Percentiles rank a stretch among this genome's conserved stretches.
Conservation (phyloP, 2,888 invertebrate species). For the Stenichneumon culpator region DNA sequence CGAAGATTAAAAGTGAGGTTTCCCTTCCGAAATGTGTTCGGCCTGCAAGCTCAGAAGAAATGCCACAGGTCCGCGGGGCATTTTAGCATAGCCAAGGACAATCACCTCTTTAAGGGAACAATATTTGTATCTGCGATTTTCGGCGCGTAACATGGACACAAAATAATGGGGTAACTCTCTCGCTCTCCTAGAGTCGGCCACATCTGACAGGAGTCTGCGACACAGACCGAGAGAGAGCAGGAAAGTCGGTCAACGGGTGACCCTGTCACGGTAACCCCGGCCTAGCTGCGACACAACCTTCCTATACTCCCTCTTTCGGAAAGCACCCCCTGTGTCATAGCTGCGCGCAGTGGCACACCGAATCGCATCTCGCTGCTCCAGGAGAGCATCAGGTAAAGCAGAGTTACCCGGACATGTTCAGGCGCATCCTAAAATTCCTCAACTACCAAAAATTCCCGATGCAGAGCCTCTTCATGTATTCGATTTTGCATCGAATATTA, state of each 20-base stretch:
- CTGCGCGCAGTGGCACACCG: slow-evolving; percentile 54
- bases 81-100: slow-evolving; percentile 29
- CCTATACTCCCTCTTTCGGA: slow-evolving; percentile 32
- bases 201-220: slow-evolving; percentile 30
- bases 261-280: slow-evolving; percentile 78
- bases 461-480: too few relatives aligned
- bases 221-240: slow-evolving; percentile 22
- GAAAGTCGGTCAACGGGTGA: slow-evolving; percentile 82
- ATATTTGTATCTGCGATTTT: slow-evolving; percentile 22
- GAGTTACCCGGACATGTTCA: not conserved
- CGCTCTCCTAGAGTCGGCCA: slow-evolving; percentile 36
- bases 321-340: slow-evolving; percentile 49
- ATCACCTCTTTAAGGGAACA: not conserved
- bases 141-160: slow-evolving; percentile 15
- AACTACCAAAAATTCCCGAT: not conserved
- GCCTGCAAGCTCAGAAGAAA: not conserved
- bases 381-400: slow-evolving; percentile 40
- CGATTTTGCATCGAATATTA: too few relatives aligned
- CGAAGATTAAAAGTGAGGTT: too few relatives aligned
- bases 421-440: slow-evolving; percentile 11
- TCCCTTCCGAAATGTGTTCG: not conserved
- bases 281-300: slow-evolving; percentile 58
- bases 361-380: slow-evolving; percentile 47
- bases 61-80: not conserved
- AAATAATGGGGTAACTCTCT: slow-evolving; percentile 50